Evolutionary conservation across 2,888 invertebrate genomes (phyloP), one percentile per base, ranked within the genome.

Genomic region (Eumacrocentrus americanus): DNA sequence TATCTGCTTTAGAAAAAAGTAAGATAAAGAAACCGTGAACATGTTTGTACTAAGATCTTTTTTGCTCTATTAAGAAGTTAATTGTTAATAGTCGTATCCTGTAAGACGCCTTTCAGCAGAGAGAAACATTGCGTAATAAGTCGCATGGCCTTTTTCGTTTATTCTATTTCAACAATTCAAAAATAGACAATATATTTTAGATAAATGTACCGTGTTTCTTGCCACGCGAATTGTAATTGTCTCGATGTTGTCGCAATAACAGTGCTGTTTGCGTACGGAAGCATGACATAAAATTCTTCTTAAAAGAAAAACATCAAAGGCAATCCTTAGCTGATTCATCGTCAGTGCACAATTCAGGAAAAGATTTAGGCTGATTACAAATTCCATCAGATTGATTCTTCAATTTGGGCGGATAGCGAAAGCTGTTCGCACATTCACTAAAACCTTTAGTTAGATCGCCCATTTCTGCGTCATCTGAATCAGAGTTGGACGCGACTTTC

Each of bases 371-470:
- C 35, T 71, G 67, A 23, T 65, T 64, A 25, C 65, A 67, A 14
- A 64, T 64, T 2, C 67, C 14, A 3, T 68, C 70, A 3, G 70
- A 59, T 14, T 68, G 60, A 58, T 62, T 71, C 50, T 73, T 75
- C 11, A 64, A 20, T 54, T 74, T 72, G 2, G 64, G 22, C 1
- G 75, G 44, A 34, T 79, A 76, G 11, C 78, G 75, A 14, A 79
- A 79, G 1, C 71, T 73, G 20, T 79, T 76, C 2, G 76, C 77
- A 47, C 78, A 80, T 4, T 71, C 71, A 61, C 76, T 79, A 44
- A 80, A 77, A 61, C 77, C 76, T 65, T 78, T 80, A 14, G 80
- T 71, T 18, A 79, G 68, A 63, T 76, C 76, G 4, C 72, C 74
- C 46, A 80, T 79, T 20, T 75, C 80, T 42, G 67, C 67, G 25